Percentiles rank a stretch among this genome's conserved stretches.
phyloP scores from a whole-genome alignment of 2,888 invertebrate species.

The Timema cristinae region DNA sequence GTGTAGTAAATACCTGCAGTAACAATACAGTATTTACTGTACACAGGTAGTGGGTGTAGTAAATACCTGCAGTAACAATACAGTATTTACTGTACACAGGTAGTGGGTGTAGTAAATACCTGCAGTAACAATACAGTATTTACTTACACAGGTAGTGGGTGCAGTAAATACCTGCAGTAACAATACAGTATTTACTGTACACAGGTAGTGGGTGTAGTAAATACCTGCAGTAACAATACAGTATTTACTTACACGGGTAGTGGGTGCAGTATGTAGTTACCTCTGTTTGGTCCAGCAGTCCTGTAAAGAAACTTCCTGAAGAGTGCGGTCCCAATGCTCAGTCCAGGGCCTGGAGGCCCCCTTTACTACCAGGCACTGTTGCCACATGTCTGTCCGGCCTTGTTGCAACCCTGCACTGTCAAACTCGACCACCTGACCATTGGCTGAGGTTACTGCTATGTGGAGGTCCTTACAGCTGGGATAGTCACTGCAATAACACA shows the following conservation, averaged over 20 bases:
- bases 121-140: too few relatives aligned
- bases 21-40: too few relatives aligned
- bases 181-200: too few relatives aligned
- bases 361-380: slow-evolving; percentile 44
- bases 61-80: slow-evolving; percentile 52
- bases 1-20: too few relatives aligned
- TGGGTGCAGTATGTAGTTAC: too few relatives aligned
- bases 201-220: too few relatives aligned
- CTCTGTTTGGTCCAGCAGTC: slow-evolving; percentile 37
- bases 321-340: slow-evolving; percentile 65
- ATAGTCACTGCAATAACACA: slow-evolving; percentile 63
- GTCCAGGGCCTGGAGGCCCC: slow-evolving; percentile 61
- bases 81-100: too few relatives aligned
- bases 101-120: too few relatives aligned
- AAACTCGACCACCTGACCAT: slow-evolving; percentile 76
- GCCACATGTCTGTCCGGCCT: slow-evolving; percentile 45
- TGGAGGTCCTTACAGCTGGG: slow-evolving; percentile 80
- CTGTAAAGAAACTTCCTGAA: slow-evolving; percentile 57
- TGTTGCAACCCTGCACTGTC: slow-evolving; percentile 68
- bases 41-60: too few relatives aligned
- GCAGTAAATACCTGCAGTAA: slow-evolving; percentile 59
- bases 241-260: too few relatives aligned
- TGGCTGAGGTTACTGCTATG: slow-evolving; percentile 83
- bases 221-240: too few relatives aligned
- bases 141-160: too few relatives aligned